Evolutionary conservation across 2,797 vertebrate species (phyloP).

Genomic region (Platalea minor): DNA sequence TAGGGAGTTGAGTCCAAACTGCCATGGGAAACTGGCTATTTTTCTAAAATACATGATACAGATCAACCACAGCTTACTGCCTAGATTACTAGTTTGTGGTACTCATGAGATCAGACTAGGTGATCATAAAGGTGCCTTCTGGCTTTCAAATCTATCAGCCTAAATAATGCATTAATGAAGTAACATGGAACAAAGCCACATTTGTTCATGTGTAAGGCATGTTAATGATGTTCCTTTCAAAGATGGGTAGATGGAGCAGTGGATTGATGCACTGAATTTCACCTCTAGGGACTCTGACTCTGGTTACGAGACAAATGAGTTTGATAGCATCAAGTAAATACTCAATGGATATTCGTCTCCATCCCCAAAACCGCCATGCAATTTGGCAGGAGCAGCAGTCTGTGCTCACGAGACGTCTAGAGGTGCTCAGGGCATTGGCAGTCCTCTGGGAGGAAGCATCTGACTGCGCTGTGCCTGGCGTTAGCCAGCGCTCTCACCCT

Average conservation of each 20-base stretch:
- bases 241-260: background rate
- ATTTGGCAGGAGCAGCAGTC: constrained; percentile 54
- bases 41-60: constrained; percentile 53
- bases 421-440: constrained; percentile 58
- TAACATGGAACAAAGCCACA: constrained; percentile 47
- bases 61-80: constrained; percentile 58
- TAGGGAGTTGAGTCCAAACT: constrained; percentile 44
- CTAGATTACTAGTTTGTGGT: constrained; percentile 40
- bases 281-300: constrained; percentile 63
- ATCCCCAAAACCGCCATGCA: constrained; percentile 12
- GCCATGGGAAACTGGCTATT: constrained; percentile 63
- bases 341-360: constrained; percentile 29
- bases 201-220: constrained; percentile 59
- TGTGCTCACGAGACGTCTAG: constrained; percentile 61
- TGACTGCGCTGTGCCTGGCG: background rate
- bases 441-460: constrained; percentile 34
- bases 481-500: background rate
- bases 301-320: constrained; percentile 55
- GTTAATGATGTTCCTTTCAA: constrained; percentile 55
- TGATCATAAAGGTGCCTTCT: constrained; percentile 61
- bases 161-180: constrained; percentile 61
- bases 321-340: constrained; percentile 66
- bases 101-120: constrained; percentile 62
- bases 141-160: constrained; percentile 45
- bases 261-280: constrained; percentile 63